Evolutionary conservation across 2,113 vertebrate species (phyloP), one percentile per base, ranked within the genome.

Genomic region (Oncorhynchus kisutch): DNA sequence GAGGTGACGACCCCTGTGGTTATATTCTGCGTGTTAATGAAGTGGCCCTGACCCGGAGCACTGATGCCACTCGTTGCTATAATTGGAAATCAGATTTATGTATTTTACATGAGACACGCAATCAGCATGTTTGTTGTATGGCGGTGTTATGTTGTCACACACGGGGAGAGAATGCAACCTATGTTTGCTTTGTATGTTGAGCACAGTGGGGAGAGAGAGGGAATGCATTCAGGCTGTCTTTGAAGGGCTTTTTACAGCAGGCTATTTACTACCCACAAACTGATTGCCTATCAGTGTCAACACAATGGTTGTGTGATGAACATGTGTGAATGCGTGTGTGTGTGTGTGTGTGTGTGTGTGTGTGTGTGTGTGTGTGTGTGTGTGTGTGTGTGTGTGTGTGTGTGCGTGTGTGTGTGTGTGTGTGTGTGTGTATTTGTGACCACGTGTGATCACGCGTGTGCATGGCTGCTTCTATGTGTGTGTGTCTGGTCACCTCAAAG

Each of bases 101-200:
- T 71, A 70, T 18, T 54, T 39, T 24, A 45, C 51, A 31, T 24
- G 71, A 57, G 34, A 69, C 71, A 72, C n/a, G 67, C 5, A 27
- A 74, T 74, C 13, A 57, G 13, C 65, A 51, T 29, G 27, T 71
- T 60, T 67, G 75, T 72, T 31, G 25, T 31, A 29, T 18, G 22
- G 31, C 39, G 8, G 39, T 45, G 39, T 45, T 45, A 45, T 45
- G 39, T 45, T 45, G 39, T 45, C 8, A 45, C 65, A 69, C 24
- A 20, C 14, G 57, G 14, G 29, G 48, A 57, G 57, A 51, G 31
- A 14, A 48, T 29, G 34, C 69, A 66, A 78, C 48, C 71, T 22
- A 84, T 78, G 51, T 78, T 76, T 72, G 67, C 31, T 73, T 54
- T 49, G n/a, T 77, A 64, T 72, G 66, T 27, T 22, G 72, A 29